These are phyloP conservation scores for Arion vulgaris DNA, from an alignment of 1,140 invertebrate genomes.

Conservation along the genomic window DNA sequence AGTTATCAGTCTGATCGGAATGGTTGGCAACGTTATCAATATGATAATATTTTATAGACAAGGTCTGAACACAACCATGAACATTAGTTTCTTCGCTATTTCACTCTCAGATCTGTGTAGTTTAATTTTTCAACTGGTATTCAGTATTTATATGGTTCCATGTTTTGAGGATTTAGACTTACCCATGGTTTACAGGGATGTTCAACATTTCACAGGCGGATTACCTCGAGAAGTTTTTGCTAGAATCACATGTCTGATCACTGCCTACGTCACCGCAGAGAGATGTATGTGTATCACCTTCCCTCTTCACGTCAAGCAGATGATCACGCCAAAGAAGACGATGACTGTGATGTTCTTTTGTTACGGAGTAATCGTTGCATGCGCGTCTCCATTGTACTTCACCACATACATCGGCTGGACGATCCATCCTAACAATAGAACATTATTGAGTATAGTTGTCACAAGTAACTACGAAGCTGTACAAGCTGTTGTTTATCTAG, in stretches of 20 bases:
- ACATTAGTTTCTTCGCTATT: background rate
- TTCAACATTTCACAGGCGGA: background rate
- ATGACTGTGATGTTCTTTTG: background rate
- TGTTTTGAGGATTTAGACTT: background rate
- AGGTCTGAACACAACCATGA: background rate
- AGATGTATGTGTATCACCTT: no score
- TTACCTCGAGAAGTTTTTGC: background rate
- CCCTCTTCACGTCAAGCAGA: background rate
- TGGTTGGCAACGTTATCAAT: background rate
- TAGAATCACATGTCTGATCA: background rate
- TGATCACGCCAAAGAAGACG: background rate
- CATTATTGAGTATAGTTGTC: background rate
- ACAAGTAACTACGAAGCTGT: background rate
- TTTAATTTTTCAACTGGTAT: background rate
- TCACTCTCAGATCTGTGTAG: background rate
- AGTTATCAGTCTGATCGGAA: background rate
- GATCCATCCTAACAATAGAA: background rate
- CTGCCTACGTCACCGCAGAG: background rate
- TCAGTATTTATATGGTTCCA: background rate
- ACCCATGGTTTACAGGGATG: background rate
- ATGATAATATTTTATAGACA: background rate
- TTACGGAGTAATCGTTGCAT: background rate
- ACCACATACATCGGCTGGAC: background rate
- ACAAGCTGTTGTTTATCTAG: no score
- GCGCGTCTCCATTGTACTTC: background rate